Conservation (phyloP, 2,888 invertebrate genomes). For the Philonicus albiceps region DNA sequence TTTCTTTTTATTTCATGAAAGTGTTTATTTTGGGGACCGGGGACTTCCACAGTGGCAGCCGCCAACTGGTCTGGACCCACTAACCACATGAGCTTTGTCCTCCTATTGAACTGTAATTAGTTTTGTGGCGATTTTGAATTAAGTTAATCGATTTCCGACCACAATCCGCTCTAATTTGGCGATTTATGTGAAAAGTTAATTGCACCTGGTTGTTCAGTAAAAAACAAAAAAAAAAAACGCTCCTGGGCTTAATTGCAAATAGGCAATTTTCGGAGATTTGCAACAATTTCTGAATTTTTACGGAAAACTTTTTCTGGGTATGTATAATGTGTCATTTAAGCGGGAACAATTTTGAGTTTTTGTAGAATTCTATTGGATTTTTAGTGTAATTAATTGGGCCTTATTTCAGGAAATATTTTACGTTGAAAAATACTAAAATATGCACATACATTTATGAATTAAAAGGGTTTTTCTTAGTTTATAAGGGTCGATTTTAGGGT, state of each 20-base stretch:
- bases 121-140: not conserved
- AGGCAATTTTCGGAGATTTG: not conserved
- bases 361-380: not conserved
- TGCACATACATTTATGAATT: too few relatives aligned
- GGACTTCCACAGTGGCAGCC: not conserved
- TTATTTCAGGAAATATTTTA: not conserved
- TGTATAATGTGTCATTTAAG: not conserved
- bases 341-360: not conserved
- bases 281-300: not conserved
- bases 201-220: not conserved
- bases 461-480: too few relatives aligned
- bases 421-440: too few relatives aligned
- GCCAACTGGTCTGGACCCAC: not conserved
- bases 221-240: not conserved
- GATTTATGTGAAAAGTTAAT: not conserved
- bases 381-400: not conserved
- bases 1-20: not conserved
- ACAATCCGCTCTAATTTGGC: slow-evolving; percentile 9
- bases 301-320: not conserved
- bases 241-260: not conserved
- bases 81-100: not conserved
- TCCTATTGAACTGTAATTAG: not conserved
- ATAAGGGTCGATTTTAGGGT: too few relatives aligned
- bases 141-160: slow-evolving; percentile 17
- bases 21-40: not conserved